A percentile compares a stretch with the other conserved stretches of the same genome.
Conservation (phyloP, 2,113 vertebrate species). For the Corydoras sp. region DNA sequence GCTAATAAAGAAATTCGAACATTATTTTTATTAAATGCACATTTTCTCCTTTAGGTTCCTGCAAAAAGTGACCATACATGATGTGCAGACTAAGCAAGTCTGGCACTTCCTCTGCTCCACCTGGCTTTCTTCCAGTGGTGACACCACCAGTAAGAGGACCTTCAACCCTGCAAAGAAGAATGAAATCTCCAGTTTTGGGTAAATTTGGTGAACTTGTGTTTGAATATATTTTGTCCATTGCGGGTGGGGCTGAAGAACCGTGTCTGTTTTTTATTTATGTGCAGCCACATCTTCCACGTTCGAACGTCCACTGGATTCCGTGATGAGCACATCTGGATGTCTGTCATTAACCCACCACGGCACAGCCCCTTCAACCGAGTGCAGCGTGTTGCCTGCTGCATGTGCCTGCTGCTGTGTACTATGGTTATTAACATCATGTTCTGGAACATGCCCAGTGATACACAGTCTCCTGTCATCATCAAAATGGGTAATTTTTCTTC, state of each 20-base stretch:
- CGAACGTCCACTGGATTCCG: conserved; percentile 69
- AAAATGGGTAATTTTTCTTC: conserved; percentile 55
- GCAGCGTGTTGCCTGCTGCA: conserved; percentile 74
- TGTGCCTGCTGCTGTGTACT: conserved; percentile 73
- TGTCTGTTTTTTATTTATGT: not conserved
- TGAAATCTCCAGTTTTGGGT: conserved; percentile 72
- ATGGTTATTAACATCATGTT: conserved; percentile 80
- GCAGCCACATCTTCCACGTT: conserved; percentile 70
- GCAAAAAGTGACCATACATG: conserved; percentile 61
- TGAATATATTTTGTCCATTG: not conserved
- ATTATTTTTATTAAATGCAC: not conserved
- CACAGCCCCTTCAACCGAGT: conserved; percentile 71
- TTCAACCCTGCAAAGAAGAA: conserved; percentile 66
- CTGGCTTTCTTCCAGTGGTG: conserved; percentile 64
- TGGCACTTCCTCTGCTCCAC: conserved; percentile 67
- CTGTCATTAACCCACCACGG: conserved; percentile 66
- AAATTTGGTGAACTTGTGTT: not conserved
- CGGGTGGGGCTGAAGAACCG: not conserved
- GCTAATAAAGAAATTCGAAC: no score
- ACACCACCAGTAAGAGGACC: conserved; percentile 59
- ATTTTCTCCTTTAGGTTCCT: conserved; percentile 59
- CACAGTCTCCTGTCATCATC: conserved; percentile 57
- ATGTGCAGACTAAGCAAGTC: conserved; percentile 60
- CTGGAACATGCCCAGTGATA: conserved; percentile 63
- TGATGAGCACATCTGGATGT: conserved; percentile 77